phyloP scores from a whole-genome alignment of 2,113 vertebrate genomes.

The Tragelaphus scriptus region DNA sequence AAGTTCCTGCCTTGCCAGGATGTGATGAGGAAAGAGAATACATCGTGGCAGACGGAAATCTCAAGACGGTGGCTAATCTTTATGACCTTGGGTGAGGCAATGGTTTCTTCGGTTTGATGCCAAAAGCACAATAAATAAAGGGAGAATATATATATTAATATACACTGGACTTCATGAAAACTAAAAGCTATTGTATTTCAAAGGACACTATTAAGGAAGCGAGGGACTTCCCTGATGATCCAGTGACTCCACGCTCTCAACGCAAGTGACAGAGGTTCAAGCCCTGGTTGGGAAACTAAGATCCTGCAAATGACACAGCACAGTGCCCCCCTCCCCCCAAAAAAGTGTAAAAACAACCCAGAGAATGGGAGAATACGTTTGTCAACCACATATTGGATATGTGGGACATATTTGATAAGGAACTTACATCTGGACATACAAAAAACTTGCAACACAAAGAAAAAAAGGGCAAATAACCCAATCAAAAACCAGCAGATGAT shows the following conservation, averaged over 20 bases:
- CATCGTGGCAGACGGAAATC: not conserved
- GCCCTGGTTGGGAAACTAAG: not conserved
- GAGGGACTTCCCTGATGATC: not conserved
- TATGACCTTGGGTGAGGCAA: not conserved
- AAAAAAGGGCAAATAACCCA: not conserved
- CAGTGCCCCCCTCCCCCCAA: accelerated
- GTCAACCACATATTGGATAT: not conserved
- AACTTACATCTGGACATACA: not conserved
- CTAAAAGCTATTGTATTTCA: not conserved
- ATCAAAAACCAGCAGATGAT: not conserved
- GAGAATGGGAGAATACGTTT: not conserved
- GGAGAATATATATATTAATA: not conserved
- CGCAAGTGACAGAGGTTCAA: not conserved
- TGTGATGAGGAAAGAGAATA: not conserved
- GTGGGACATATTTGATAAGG: not conserved
- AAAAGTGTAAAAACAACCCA: not conserved
- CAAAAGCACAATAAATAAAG: not conserved
- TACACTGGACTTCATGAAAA: not conserved
- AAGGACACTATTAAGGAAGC: not conserved
- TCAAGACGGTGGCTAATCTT: not conserved
- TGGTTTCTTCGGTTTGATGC: not conserved
- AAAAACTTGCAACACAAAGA: not conserved
- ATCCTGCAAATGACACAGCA: not conserved
- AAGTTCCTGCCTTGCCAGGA: not conserved
- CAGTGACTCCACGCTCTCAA: not conserved